Conservation (phyloP, 2,797 vertebrate species). For the Iguana delicatissima region DNA sequence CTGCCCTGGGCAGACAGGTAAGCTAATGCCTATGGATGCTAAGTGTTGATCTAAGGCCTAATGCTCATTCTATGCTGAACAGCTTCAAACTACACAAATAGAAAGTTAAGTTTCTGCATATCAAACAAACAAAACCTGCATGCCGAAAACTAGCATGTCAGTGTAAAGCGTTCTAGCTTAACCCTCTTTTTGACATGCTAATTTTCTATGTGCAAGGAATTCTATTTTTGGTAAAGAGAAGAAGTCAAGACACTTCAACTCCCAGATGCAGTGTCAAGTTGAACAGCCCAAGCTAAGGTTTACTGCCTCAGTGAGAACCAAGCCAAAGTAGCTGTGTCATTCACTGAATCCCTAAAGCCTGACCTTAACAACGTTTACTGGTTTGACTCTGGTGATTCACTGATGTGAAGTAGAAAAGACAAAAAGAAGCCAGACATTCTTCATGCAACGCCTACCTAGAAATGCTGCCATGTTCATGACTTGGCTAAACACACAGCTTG, state of each 20-base stretch:
- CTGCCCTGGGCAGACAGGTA: background rate
- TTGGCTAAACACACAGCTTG: conserved; percentile 93
- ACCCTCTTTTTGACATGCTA: background rate
- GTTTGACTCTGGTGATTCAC: background rate
- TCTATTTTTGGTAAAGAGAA: background rate
- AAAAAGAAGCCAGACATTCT: conserved; percentile 26
- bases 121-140: background rate
- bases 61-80: background rate
- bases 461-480: conserved; percentile 93
- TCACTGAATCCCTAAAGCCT: background rate
- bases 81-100: background rate
- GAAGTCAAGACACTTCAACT: background rate
- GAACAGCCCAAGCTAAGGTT: background rate
- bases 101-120: too few relatives aligned
- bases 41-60: background rate
- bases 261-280: background rate
- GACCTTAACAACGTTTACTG: background rate
- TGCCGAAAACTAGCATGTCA: background rate
- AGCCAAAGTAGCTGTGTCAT: background rate
- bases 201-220: background rate
- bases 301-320: conserved; percentile 7
- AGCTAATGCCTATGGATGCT: background rate
- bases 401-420: conserved; percentile 43
- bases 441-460: conserved; percentile 82
- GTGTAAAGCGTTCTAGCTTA: background rate